Base-by-base conservation (phyloP, 2,113 vertebrate genomes). In the Mastomys coucha region DNA sequence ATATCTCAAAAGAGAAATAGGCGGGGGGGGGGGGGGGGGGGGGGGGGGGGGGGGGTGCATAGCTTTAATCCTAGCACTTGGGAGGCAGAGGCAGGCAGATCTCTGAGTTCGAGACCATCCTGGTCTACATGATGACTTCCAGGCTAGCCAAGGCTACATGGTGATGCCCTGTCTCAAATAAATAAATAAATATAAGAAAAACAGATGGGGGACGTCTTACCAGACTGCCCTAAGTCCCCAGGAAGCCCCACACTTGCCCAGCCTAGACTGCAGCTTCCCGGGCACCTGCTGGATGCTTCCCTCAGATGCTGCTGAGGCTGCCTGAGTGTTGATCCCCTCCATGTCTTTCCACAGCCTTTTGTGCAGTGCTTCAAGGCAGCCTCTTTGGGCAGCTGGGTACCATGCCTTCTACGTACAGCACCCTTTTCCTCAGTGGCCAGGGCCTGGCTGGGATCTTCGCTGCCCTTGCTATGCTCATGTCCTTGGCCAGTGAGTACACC, bases 401-500 rank as follows among this genome's bases (percentile, higher is more conserved):
- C 93, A 98, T 99, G 92, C 99, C 99, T 0, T 99, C 98, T 90
- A 98, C 96, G 94, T 99, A 99, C 98, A 99, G 99, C 97, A 98
- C 99, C 11, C 51, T 99, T 67, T 99, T 99, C 93, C 99, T 99
- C 98, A 99, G 99, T 0, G 99, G 99, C 87, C 99, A 99, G 95
- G 99, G 99, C 42, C 98, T 99, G 86, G 99, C 99, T 0, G 99
- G 99, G 45, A 99, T 98, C 69, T 99, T 99, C 0, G 99, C 99
- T 1, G 98, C 99, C 69, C 45, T 99, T 5, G 99, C 99, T 96
- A 99, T 99, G 99, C 96, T 99, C 91, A 51, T 99, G 7, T 98
- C 99, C 91, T 98, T 99, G 84, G 99, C 99, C 97, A 99, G 99
- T 99, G 97, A 99, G 99, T 98, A 11, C 16, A 63, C 45, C 3